phyloP scores from a whole-genome alignment of 2,113 vertebrate species.

The Anguilla japonica region DNA sequence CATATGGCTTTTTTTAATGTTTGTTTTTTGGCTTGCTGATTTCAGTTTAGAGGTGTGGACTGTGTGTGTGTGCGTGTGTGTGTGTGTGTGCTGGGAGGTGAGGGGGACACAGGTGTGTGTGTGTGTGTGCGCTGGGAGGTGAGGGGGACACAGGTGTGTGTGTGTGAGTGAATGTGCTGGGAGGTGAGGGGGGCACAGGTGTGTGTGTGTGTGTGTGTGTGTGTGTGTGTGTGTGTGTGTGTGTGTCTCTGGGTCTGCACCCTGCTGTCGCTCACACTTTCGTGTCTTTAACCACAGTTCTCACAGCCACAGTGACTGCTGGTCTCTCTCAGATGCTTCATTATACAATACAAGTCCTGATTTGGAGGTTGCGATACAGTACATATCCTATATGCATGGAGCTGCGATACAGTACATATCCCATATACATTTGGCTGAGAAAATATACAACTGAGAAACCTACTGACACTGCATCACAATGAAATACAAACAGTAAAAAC shows the following conservation, averaged over 20 bases:
- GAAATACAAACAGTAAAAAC: no score
- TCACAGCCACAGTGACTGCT: neutral
- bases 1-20: neutral
- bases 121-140: neutral
- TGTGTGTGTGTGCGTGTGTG: neutral
- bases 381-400: no score
- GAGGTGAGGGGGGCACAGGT: neutral
- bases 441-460: no score
- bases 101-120: neutral
- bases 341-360: no score
- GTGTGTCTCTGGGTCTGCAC: neutral
- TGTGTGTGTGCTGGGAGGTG: neutral
- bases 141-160: neutral
- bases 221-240: neutral
- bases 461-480: no score
- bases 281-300: conserved; percentile 52
- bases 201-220: neutral
- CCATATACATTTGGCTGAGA: no score
- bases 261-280: conserved; percentile 37
- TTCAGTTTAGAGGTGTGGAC: neutral
- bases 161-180: neutral
- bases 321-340: no score
- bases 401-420: no score
- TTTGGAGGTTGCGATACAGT: no score
- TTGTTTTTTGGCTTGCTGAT: neutral